A percentile compares a stretch with the other conserved stretches of the same genome.
Conservation (phyloP, 2,888 invertebrate species). For the Electrophaes corylata region DNA sequence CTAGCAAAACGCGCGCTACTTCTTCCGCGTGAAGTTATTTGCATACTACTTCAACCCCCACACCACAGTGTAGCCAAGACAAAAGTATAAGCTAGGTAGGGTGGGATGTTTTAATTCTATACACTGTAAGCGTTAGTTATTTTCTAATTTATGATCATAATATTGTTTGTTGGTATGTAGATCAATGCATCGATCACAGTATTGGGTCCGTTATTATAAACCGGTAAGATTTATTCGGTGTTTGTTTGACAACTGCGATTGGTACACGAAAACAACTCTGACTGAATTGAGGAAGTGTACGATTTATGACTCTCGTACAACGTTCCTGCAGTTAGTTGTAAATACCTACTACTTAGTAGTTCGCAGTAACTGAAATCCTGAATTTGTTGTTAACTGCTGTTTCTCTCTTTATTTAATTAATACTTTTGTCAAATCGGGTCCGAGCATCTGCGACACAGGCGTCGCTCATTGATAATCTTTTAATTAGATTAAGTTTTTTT, state of each 20-base stretch:
- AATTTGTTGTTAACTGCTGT: too few species aligned
- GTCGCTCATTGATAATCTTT: too few species aligned
- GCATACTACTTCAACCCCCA: too few species aligned
- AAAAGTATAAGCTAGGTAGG: background rate
- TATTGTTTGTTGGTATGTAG: constrained; percentile 1
- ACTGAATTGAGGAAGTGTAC: constrained; percentile 12
- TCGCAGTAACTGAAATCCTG: too few species aligned
- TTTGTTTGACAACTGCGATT: constrained; percentile 36
- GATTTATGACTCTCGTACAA: constrained; percentile 12
- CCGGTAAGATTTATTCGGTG: constrained; percentile 31
- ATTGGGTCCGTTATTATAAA: constrained; percentile 29
- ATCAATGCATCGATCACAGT: constrained; percentile 26
- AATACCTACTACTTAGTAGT: background rate
- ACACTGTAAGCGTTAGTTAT: background rate
- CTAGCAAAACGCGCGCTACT: too few species aligned
- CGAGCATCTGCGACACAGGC: too few species aligned
- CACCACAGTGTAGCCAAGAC: too few species aligned
- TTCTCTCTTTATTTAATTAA: too few species aligned
- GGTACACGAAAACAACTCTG: constrained; percentile 26
- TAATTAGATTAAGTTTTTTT: too few species aligned
- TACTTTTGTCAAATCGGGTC: too few species aligned
- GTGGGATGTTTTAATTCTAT: background rate
- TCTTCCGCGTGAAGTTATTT: too few species aligned
- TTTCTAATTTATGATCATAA: constrained; percentile 3
- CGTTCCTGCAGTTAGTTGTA: background rate